Evolutionary conservation across 2,797 vertebrate genomes (phyloP), one percentile per base, ranked within the genome.

Genomic region (Fringilla coelebs): DNA sequence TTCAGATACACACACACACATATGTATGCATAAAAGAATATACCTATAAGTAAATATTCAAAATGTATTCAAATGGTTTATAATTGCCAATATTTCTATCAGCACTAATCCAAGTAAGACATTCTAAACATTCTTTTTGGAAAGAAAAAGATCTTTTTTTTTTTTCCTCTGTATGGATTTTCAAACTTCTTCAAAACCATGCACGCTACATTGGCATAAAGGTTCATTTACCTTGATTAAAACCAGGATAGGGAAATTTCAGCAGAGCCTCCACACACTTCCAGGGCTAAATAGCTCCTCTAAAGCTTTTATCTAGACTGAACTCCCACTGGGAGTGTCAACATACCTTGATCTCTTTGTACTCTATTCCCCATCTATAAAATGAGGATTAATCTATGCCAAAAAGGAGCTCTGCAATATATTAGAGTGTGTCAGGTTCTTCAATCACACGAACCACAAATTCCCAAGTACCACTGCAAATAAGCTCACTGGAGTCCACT

Each of bases 301-400:
- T 75, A 62, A 93, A 94, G 94, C 93, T 95, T 96, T 96, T 96
- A 95, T 94, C 95, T 91, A 76, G 73, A 38, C 66, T 88, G 91
- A 95, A 88, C 89, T 96, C 93, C 85, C 94, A 54, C 21, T 10
- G 88, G 91, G 79, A 96, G 71, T 10, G 90, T 86, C 94, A 92
- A 85, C 89, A 88, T 88, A 81, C 88, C 94, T 94, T 90, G 85
- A 95, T 95, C 85, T 95, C 92, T 93, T 67, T 93, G 89, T 94
- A 81, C 73, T 81, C 85, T 54, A 93, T 75, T 91, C 89, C 80
- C 45, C 80, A 67, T 82, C 91, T 82, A 93, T 79, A 94, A 96
- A 96, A 93, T 28, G n/a, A 74, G 41, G 80, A 92, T 93, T 88
- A 95, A 83, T 86, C 93, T 91, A 91, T 92, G 93, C 91, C 91